Evolutionary conservation across 2,888 invertebrate genomes (phyloP).

Genomic region (Torymus auratus): DNA sequence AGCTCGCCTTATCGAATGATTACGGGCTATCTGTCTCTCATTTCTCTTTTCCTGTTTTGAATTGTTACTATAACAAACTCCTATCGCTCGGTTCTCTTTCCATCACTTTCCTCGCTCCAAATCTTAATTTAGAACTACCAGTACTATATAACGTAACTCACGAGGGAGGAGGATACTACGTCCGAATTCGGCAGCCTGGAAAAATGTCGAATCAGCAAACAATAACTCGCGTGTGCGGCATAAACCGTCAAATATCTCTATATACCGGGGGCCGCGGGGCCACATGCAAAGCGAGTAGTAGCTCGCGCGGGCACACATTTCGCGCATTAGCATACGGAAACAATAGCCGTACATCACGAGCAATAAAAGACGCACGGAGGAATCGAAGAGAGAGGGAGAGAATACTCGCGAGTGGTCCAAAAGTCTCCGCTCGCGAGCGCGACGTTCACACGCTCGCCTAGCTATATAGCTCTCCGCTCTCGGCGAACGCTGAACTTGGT

Average conservation of each 20-base stretch:
- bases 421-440: background rate
- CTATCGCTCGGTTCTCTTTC: background rate
- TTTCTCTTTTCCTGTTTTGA: conserved; percentile 44
- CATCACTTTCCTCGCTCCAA: conserved; percentile 7
- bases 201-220: background rate
- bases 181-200: no score
- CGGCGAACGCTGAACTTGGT: conserved; percentile 29
- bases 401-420: background rate
- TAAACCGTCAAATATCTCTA: no score
- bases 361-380: no score
- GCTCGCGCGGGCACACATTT: no score
- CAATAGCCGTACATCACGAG: no score
- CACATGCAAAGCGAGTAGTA: no score
- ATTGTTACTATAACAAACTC: background rate
- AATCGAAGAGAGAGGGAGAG: no score
- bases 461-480: background rate
- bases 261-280: no score
- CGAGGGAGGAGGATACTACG: no score
- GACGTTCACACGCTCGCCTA: background rate
- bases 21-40: conserved; percentile 1
- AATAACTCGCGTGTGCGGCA: background rate
- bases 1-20: background rate
- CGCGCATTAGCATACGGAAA: no score
- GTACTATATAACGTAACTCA: no score
- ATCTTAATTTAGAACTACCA: conserved; percentile 4